phyloP scores from a whole-genome alignment of 2,113 vertebrate genomes.

The Microtus richardsoni region DNA sequence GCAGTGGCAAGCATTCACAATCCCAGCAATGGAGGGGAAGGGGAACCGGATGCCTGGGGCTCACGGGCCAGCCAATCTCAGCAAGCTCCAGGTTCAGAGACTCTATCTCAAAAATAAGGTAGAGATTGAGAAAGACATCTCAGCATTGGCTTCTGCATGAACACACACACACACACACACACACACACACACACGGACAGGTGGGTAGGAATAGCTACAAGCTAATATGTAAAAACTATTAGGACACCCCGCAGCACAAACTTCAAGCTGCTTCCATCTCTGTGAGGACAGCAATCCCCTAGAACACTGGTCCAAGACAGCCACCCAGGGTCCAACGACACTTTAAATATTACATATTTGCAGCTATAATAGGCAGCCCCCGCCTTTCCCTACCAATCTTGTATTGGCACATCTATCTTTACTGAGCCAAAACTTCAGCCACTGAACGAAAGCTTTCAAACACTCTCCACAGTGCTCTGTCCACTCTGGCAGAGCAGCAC shows the following conservation, averaged over 20 bases:
- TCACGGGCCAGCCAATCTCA: not conserved
- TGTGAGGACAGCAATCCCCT: not conserved
- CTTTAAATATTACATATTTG: not conserved
- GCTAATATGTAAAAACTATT: not conserved
- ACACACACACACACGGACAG: not conserved
- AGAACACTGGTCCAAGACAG: not conserved
- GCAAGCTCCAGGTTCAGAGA: not conserved
- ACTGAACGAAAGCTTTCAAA: conserved; percentile 7
- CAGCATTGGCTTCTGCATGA: not conserved
- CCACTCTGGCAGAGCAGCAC: not conserved
- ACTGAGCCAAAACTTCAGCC: conserved; percentile 3
- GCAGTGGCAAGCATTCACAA: too few species aligned
- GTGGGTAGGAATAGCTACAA: not conserved
- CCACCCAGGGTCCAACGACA: not conserved
- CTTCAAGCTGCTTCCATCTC: not conserved
- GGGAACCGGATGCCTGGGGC: too few species aligned
- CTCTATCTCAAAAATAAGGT: not conserved
- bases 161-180: not conserved
- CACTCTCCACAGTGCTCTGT: not conserved
- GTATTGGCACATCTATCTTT: not conserved
- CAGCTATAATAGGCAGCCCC: not conserved
- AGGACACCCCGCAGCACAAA: not conserved
- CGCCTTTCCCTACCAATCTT: not conserved
- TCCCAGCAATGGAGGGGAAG: not conserved
- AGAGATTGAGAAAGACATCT: not conserved